Evolutionary conservation across 1,140 invertebrate genomes (phyloP).

Genomic region (Galendromus occidentalis): DNA sequence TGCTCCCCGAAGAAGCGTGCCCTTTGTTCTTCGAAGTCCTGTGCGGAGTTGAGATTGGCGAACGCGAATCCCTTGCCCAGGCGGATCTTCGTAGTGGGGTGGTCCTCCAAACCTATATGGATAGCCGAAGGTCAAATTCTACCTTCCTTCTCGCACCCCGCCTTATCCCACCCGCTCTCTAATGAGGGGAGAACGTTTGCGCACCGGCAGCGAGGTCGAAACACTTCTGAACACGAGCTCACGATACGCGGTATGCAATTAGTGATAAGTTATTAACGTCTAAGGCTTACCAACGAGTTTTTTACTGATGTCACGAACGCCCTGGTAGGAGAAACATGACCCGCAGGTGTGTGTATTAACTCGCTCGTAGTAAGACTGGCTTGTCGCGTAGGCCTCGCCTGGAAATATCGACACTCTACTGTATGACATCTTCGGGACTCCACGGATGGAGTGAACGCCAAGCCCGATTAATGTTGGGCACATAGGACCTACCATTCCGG

Average conservation of each 20-base stretch:
- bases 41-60: slow-evolving; percentile 21
- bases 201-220: no score
- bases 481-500: background rate
- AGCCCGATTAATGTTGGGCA: no score
- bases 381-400: slow-evolving; percentile 20
- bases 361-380: slow-evolving; percentile 52
- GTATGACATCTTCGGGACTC: no score
- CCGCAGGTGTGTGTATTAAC: slow-evolving; percentile 58
- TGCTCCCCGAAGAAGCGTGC: slow-evolving; percentile 55
- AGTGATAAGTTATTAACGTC: no score
- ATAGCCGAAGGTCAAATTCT: no score
- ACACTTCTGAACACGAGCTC: no score
- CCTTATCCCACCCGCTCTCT: no score
- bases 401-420: background rate
- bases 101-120: slow-evolving; percentile 30
- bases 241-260: no score
- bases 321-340: slow-evolving; percentile 48
- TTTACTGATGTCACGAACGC: slow-evolving; percentile 51
- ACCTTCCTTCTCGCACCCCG: no score
- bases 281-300: slow-evolving; percentile 32
- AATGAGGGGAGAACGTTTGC: no score
- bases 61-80: slow-evolving; percentile 24
- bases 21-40: slow-evolving; percentile 62
- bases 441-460: no score
- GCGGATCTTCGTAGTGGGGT: slow-evolving; percentile 20